These are phyloP conservation scores for Dromaius novaehollandiae DNA, from an alignment of 2,113 vertebrate species.

Conservation along the genomic window DNA sequence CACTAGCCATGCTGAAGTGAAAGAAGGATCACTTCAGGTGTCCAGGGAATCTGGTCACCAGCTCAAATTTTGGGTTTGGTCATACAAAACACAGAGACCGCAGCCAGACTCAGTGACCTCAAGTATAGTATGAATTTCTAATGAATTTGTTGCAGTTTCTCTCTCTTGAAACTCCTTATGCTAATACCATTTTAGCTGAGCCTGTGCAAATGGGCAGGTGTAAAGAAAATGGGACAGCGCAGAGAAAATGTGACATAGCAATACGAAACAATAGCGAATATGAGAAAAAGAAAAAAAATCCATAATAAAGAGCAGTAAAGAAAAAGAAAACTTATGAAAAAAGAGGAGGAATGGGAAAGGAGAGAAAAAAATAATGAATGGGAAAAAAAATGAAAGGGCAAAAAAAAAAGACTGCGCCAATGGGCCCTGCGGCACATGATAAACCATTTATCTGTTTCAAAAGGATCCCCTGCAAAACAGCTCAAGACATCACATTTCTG, in stretches of 20 bases:
- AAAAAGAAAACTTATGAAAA: not conserved
- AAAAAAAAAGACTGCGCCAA: not conserved
- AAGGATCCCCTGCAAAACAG: not conserved
- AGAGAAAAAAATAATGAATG: not conserved
- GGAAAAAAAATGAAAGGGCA: not conserved
- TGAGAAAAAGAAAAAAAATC: not conserved
- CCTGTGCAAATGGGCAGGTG: not conserved
- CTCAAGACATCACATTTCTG: not conserved
- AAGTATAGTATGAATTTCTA: not conserved
- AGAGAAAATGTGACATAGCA: not conserved
- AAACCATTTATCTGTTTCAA: not conserved
- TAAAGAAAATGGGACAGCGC: not conserved
- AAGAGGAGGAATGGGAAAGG: not conserved
- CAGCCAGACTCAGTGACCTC: not conserved
- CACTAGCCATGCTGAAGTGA: not conserved
- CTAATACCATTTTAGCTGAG: not conserved
- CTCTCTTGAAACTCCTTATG: not conserved
- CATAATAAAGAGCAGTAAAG: not conserved
- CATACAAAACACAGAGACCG: not conserved
- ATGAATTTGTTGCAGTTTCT: not conserved
- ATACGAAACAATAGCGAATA: not conserved
- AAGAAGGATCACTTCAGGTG: not conserved
- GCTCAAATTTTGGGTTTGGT: not conserved
- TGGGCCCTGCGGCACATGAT: not conserved
- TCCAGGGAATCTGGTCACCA: not conserved